These are phyloP conservation scores for Antidorcas marsupialis DNA, from an alignment of 2,113 vertebrate species.

Conservation along the genomic window DNA sequence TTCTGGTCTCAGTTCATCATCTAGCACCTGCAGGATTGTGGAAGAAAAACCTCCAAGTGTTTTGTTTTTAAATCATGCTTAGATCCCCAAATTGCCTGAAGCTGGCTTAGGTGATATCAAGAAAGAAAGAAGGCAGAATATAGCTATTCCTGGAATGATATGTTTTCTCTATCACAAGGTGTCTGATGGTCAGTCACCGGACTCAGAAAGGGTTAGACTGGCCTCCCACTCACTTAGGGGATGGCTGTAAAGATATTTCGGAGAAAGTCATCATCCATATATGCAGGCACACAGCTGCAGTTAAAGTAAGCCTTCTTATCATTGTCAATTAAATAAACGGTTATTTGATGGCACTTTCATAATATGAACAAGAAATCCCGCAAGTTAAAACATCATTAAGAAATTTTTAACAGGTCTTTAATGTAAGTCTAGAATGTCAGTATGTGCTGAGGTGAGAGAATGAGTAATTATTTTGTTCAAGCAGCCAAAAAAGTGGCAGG, in stretches of 20 bases:
- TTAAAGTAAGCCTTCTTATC: background rate
- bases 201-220: background rate
- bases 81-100: background rate
- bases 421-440: constrained; percentile 22
- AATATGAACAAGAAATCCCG: constrained; percentile 51
- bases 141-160: background rate
- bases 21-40: background rate
- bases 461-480: constrained; percentile 52
- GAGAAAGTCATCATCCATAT: background rate
- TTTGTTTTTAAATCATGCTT: background rate
- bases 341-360: constrained; percentile 27
- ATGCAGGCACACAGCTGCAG: background rate
- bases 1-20: background rate
- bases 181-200: background rate
- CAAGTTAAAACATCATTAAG: constrained; percentile 37
- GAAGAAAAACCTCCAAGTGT: background rate
- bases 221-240: background rate
- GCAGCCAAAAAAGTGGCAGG: constrained; percentile 34
- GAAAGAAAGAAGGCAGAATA: background rate
- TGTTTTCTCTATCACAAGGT: background rate
- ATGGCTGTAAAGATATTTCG: background rate
- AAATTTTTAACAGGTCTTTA: constrained; percentile 30
- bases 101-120: background rate
- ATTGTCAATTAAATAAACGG: constrained; percentile 26
- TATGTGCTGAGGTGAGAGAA: constrained; percentile 36